These are phyloP conservation scores for Eptatretus burgeri DNA, from an alignment of 2,113 vertebrate genomes.

Conservation along the genomic window DNA sequence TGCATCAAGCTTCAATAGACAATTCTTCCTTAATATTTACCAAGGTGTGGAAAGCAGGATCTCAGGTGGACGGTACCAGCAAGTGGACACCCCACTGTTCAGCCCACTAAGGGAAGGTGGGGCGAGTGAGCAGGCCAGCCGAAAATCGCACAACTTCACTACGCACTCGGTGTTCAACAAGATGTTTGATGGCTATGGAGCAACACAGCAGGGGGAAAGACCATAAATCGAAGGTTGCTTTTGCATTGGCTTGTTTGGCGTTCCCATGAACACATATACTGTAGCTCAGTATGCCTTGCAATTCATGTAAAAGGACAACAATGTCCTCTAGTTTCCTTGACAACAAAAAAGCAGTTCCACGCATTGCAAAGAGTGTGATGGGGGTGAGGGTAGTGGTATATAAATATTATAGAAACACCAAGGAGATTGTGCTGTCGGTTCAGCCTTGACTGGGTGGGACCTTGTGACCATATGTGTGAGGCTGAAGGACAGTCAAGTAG, in stretches of 20 bases:
- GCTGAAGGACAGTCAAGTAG: too few species aligned
- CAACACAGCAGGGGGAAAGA: background rate
- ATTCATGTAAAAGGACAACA: too few species aligned
- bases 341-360: too few species aligned
- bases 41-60: conserved; percentile 41
- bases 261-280: background rate
- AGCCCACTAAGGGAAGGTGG: conserved; percentile 17
- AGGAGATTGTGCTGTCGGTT: too few species aligned
- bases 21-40: conserved; percentile 15
- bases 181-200: conserved; percentile 45
- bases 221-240: too few species aligned
- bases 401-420: too few species aligned
- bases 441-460: too few species aligned
- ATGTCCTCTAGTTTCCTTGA: too few species aligned
- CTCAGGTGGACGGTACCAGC: conserved; percentile 74
- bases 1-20: too few species aligned
- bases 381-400: too few species aligned
- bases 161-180: conserved; percentile 44
- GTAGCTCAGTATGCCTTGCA: background rate
- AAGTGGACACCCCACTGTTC: conserved; percentile 58
- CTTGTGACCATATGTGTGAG: too few species aligned
- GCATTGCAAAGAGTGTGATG: too few species aligned
- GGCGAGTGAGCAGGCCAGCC: conserved; percentile 39
- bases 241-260: background rate
- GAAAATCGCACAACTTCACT: conserved; percentile 76